Evolutionary conservation across 2,113 vertebrate species (phyloP).

Genomic region (Dascyllus trimaculatus): DNA sequence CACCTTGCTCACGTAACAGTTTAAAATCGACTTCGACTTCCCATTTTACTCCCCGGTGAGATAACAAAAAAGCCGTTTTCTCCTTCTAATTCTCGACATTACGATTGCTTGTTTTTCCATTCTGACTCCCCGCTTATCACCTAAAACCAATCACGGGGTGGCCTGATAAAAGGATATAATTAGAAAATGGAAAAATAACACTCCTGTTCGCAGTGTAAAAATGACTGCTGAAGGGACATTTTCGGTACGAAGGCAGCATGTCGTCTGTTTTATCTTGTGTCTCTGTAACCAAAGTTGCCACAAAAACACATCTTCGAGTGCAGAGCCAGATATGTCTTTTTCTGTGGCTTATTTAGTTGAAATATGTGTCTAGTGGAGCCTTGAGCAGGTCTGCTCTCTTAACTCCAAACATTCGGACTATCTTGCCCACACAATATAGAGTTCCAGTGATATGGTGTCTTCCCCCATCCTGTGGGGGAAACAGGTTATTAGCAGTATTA

Average conservation of each 20-base stretch:
- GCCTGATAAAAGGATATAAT: conserved; percentile 79
- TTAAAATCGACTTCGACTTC: conserved; percentile 56
- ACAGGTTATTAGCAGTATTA: too few relatives aligned
- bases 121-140: conserved; percentile 68
- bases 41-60: conserved; percentile 58
- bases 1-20: conserved; percentile 67
- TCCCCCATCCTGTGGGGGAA: too few relatives aligned
- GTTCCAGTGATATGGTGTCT: too few relatives aligned
- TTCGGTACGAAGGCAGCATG: conserved; percentile 26
- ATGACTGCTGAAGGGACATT: conserved; percentile 39
- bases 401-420: too few relatives aligned
- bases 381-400: too few relatives aligned
- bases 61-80: conserved; percentile 67
- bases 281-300: conserved; percentile 26
- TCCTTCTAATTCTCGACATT: conserved; percentile 68
- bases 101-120: conserved; percentile 67
- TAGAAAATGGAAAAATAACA: conserved; percentile 74
- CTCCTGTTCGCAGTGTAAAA: conserved; percentile 59
- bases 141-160: conserved; percentile 74
- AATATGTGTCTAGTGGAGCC: background rate
- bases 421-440: too few relatives aligned
- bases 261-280: conserved; percentile 10
- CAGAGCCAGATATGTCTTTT: conserved; percentile 25
- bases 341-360: background rate
- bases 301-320: conserved; percentile 27